Evolutionary conservation across 2,113 vertebrate genomes (phyloP).

Genomic region (Istiophorus platypterus): DNA sequence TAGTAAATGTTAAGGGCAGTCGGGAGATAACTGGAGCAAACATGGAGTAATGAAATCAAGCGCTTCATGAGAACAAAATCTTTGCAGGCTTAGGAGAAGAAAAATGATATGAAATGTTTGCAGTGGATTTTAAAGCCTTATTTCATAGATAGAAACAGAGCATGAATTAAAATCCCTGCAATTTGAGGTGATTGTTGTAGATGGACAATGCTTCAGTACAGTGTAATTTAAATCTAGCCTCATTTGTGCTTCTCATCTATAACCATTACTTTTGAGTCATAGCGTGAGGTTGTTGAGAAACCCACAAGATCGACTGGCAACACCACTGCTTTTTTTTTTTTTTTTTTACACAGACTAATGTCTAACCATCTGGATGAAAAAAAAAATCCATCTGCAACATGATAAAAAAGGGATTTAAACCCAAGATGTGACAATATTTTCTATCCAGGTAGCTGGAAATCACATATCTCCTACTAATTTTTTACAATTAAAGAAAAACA

Average conservation of each 20-base stretch:
- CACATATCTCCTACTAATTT: background rate
- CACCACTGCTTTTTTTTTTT: too few relatives aligned
- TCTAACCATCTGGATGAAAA: background rate
- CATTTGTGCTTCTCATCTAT: background rate
- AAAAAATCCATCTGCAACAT: background rate
- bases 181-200: background rate
- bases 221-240: background rate
- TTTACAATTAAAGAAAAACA: background rate
- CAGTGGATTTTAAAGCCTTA: background rate
- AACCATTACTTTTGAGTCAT: background rate
- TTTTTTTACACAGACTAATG: background rate
- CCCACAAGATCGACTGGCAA: background rate
- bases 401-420: background rate
- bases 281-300: background rate
- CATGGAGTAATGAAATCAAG: background rate
- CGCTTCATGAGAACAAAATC: conserved; percentile 2
- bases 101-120: background rate
- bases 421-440: background rate
- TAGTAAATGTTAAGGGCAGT: conserved; percentile 50
- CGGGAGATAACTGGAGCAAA: conserved; percentile 38
- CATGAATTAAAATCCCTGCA: background rate
- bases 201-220: background rate
- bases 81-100: conserved; percentile 1
- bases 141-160: background rate
- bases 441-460: background rate